Evolutionary conservation across 2,113 vertebrate genomes (phyloP), one percentile per base, ranked within the genome.

Genomic region (Zootoca vivipara): DNA sequence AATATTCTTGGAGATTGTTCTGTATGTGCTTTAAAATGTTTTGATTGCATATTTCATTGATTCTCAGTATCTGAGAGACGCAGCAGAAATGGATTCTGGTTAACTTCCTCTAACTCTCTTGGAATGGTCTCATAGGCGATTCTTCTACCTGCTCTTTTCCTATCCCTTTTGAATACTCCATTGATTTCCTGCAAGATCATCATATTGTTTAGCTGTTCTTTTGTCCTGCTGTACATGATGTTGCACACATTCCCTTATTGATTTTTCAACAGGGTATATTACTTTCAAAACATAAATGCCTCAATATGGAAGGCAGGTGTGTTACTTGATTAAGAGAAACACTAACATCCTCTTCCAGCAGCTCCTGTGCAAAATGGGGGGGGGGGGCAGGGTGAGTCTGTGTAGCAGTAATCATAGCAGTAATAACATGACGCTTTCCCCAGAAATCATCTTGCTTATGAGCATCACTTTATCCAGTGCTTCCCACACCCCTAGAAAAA

Each of bases 261-360:
- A 96, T 96, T 97, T 95, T 83, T 33, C 33, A 96, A 90, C 93
- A 91, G 93, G 94, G 92, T 78, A 90, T 93, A 95, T 97, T 95
- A 93, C 89, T 93, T 96, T 95, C 90, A 88, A 94, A 93, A 89
- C 93, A 91, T 91, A 92, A 95, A 93, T 94, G 91, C 92, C 92
- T 95, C 92, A 85, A 93, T 40, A 83, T 83, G 77, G 67, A 92
- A 87, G 78, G 77, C 65, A 38, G 65, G 58, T 62, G 13, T 62
- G 78, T 62, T 82, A 89, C 90, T 94, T 95, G 58, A 90, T 93
- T 93, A 40, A 91, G 70, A 77, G 88, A 92, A 89, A 94, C 82
- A 67, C 64, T 85, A 73, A 69, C 10, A 26, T 24, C 64, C 62
- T 20, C 18, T 10, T 64, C 42, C 26, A 42, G 18, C 67, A 30